Base-by-base conservation (phyloP, 2,797 vertebrate species). In the Coendou prehensilis region DNA sequence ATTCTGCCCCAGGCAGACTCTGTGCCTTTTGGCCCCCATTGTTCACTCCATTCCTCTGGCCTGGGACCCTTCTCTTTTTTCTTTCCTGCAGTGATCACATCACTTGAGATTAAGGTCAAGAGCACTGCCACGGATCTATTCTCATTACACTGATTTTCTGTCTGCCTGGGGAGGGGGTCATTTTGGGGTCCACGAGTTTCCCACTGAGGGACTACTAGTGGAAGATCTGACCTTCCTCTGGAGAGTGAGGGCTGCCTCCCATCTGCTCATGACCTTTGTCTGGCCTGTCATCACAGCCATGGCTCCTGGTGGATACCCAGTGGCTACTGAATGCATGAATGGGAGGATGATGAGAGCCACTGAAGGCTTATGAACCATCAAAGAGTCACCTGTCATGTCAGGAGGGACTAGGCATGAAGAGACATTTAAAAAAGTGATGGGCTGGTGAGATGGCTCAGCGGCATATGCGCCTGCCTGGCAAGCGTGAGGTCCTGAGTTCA, bases 201-300 rank as follows among this genome's bases (percentile, higher is more conserved):
- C 45, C 26, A 30, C 13, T 28, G 26, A 45, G 67, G 33, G 30
- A 33, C 41, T 13, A 15, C 64, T 7, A 15, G 23, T 59, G 56
- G 45, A 30, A 50, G 47, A 14, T 33, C 28, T 41, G 10, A 0
- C 61, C 57, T 54, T 17, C 2, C n/a, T 37, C 33, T 20, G 17
- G 87, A 59, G 57, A n/a, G 33, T 5, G 5, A n/a, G 37, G 2
- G 5, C 4, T 86, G 22, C 78, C 45, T 61, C n/a, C 64, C 6
- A 28, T 5, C 54, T 6, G 28, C 41, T 50, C 26, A 0, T 1
- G 1, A 28, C 5, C 47, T 28, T 33, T 54, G 5, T 91, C 45
- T 76, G 45, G 17, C 67, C 56, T 61, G 30, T 52, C 13, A 9
- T 20, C 0, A 4, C 0, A 20, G 28, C 28, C 8, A 4, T 3